Percentiles rank a stretch among this genome's conserved stretches.
phyloP scores from a whole-genome alignment of 2,888 invertebrate species.

The Amphimallon solstitiale region DNA sequence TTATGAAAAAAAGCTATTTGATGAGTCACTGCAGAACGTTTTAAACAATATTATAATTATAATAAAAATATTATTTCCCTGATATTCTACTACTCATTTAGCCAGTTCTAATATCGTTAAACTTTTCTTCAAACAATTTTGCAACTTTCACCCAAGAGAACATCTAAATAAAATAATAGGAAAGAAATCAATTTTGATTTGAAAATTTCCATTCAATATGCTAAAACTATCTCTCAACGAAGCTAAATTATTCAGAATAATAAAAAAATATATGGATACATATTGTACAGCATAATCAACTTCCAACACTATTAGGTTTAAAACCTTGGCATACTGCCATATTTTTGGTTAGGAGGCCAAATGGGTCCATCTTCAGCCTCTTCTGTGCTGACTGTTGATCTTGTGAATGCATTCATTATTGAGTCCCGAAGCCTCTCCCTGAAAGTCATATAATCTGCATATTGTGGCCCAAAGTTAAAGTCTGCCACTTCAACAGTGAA shows the following conservation, averaged over 20 bases:
- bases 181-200: not conserved
- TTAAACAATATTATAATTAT: too few relatives aligned
- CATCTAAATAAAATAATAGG: too few relatives aligned
- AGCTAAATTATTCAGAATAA: slow-evolving; percentile 60
- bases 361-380: slow-evolving; percentile 55
- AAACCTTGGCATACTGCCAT: slow-evolving; percentile 67
- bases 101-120: too few relatives aligned
- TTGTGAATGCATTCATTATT: slow-evolving; percentile 70
- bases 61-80: too few relatives aligned
- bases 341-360: slow-evolving; percentile 64
- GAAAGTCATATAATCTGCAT: slow-evolving; percentile 87
- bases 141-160: too few relatives aligned
- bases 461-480: slow-evolving; percentile 87
- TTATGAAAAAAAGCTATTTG: too few relatives aligned
- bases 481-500: slow-evolving; percentile 89
- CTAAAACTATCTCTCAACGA: slow-evolving; percentile 37
- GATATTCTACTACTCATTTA: too few relatives aligned
- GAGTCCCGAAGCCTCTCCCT: slow-evolving; percentile 83
- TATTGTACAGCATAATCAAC: not conserved
- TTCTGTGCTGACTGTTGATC: slow-evolving; percentile 50
- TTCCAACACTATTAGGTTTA: not conserved
- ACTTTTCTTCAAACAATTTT: too few relatives aligned
- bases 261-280: slow-evolving; percentile 55
- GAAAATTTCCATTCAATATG: slow-evolving; percentile 8
- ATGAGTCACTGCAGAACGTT: too few relatives aligned